phyloP scores from a whole-genome alignment of 2,113 vertebrate species.

The Progne subis region DNA sequence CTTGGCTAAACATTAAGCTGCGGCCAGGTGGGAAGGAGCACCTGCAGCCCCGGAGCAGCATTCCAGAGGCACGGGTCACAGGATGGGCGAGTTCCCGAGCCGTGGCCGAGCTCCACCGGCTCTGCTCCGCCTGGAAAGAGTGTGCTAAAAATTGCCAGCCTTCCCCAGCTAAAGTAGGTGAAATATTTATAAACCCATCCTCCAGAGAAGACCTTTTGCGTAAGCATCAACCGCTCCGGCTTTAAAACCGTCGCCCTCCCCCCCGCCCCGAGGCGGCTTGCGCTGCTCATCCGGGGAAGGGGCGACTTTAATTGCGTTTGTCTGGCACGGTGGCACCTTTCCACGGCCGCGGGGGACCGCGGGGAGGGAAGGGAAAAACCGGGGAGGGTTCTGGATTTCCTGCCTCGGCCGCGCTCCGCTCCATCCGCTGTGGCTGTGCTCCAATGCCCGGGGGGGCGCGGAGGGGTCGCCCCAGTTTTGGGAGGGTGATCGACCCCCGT shows the following conservation, averaged over 20 bases:
- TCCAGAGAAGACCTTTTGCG: slow-evolving; percentile 67
- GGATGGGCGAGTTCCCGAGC: fast-evolving
- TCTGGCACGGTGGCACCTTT: neutral
- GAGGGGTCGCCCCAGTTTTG: neutral
- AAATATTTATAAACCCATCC: slow-evolving; percentile 72
- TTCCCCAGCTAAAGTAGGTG: slow-evolving; percentile 65
- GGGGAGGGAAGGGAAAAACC: neutral
- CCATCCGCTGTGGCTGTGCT: neutral
- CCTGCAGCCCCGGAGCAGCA: neutral
- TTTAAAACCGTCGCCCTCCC: neutral
- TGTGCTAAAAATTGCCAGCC: slow-evolving; percentile 48
- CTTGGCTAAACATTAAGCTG: slow-evolving; percentile 32
- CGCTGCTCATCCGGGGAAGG: neutral
- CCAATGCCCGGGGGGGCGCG: too few relatives aligned
- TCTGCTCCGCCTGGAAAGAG: slow-evolving; percentile 36
- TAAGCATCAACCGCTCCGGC: slow-evolving; percentile 31
- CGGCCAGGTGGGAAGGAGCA: neutral
- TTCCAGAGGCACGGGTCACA: slow-evolving; percentile 24
- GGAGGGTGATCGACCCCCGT: neutral
- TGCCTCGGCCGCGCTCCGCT: neutral
- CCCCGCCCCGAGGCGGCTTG: neutral
- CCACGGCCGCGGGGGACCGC: neutral
- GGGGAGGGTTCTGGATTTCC: neutral
- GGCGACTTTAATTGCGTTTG: neutral
- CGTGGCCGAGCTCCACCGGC: neutral